Conservation (phyloP, 1,140 invertebrate genomes). For the Pseudomyrmex flavicornis region DNA sequence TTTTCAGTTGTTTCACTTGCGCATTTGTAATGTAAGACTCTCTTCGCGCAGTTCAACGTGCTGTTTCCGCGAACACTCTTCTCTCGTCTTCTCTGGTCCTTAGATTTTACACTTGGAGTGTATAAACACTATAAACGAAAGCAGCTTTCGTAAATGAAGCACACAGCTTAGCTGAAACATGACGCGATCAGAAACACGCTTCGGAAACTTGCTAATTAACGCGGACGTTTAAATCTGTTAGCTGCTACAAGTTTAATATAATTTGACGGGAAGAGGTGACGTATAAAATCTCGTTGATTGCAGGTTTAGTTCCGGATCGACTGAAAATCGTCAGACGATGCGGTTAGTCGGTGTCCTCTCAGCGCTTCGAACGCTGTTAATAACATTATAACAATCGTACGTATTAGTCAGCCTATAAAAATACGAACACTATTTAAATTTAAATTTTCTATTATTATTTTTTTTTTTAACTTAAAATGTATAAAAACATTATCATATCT, state of each 20-base stretch:
- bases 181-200: constrained; percentile 1
- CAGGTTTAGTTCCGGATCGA: constrained; percentile 4
- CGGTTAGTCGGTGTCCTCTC: neutral
- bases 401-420: too few relatives aligned
- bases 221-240: constrained; percentile 26
- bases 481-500: too few relatives aligned
- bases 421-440: too few relatives aligned
- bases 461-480: too few relatives aligned
- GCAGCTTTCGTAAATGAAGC: neutral
- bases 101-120: neutral
- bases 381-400: neutral
- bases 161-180: neutral
- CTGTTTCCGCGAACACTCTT: neutral
- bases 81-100: neutral
- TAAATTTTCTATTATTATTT: too few relatives aligned
- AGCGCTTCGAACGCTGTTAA: neutral
- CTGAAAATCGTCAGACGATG: neutral
- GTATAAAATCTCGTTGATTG: constrained; percentile 18
- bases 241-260: constrained; percentile 11
- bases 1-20: neutral
- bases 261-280: neutral
- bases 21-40: neutral
- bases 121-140: constrained; percentile 9
- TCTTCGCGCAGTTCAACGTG: neutral
- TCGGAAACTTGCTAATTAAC: constrained; percentile 32